Conservation (phyloP, 2,888 invertebrate genomes). For the Drosophila mettleri region DNA sequence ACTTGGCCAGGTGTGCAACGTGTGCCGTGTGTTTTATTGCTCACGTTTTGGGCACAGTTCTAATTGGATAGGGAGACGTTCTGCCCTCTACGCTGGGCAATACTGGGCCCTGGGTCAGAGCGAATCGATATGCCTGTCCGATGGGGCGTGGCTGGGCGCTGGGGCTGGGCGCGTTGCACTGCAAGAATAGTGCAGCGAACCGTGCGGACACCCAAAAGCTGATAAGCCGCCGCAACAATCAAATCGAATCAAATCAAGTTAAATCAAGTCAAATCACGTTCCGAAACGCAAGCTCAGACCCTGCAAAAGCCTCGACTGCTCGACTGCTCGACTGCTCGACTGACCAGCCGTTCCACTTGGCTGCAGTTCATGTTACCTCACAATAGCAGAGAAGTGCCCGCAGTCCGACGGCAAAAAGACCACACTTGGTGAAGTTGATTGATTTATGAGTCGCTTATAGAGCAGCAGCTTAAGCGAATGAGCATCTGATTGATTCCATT, state of each 20-base stretch:
- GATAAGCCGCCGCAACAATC: constrained; percentile 77
- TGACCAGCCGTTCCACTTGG: constrained; percentile 27
- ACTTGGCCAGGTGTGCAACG: constrained; percentile 24
- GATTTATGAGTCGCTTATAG: constrained; percentile 52
- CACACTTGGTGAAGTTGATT: constrained; percentile 32
- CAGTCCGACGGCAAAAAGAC: background rate
- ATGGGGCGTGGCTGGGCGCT: constrained; percentile 2
- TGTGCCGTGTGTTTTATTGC: constrained; percentile 65
- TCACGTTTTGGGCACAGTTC: constrained; percentile 68
- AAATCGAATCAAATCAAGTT: constrained; percentile 68
- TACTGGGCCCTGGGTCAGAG: constrained; percentile 37
- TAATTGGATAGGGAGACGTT: constrained; percentile 68
- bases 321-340: constrained; percentile 1
- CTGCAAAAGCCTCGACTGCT: constrained; percentile 4
- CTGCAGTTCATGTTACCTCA: constrained; percentile 2
- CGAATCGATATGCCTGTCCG: constrained; percentile 31
- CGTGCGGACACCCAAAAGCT: constrained; percentile 59
- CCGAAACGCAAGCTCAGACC: constrained; percentile 11
- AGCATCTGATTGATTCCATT: constrained; percentile 39
- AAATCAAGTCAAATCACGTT: constrained; percentile 57
- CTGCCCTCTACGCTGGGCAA: background rate
- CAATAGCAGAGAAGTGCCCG: background rate
- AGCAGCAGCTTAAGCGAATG: constrained; percentile 25
- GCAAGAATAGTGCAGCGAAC: constrained; percentile 44
- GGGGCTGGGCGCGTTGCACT: background rate